Percentiles rank a stretch among this genome's conserved stretches.
Evolutionary conservation across 2,113 vertebrate genomes (phyloP).

Genomic region (Rhea pennata): DNA sequence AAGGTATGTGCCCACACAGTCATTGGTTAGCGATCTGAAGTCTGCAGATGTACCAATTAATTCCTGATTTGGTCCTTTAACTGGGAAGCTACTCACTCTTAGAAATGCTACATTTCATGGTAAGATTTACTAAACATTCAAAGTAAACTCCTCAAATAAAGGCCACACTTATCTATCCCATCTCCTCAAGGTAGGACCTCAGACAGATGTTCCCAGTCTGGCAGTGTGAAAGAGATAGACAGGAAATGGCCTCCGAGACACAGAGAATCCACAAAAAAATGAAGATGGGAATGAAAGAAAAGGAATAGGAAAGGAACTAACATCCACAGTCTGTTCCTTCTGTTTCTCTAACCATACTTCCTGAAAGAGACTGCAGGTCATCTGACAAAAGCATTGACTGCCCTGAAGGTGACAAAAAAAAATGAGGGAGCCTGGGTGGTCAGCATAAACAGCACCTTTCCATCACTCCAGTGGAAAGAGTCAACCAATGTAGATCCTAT

Average conservation of each 20-base stretch:
- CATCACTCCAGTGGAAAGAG: not conserved
- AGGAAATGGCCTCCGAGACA: not conserved
- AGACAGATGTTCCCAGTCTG: not conserved
- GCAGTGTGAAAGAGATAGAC: not conserved
- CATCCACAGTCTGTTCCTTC: not conserved
- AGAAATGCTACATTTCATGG: not conserved
- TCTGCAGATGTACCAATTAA: not conserved
- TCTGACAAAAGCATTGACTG: not conserved
- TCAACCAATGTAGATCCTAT: slow-evolving; percentile 95
- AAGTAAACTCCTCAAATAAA: not conserved
- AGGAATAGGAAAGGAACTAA: not conserved
- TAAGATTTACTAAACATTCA: not conserved
- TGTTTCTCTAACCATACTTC: not conserved
- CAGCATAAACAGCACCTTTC: not conserved
- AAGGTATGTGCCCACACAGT: not conserved
- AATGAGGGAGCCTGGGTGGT: not conserved
- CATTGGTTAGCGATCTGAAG: not conserved
- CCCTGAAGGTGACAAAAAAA: not conserved
- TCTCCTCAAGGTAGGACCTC: not conserved
- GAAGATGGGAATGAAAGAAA: not conserved
- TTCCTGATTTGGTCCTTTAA: not conserved
- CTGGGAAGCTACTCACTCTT: not conserved
- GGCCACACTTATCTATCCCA: not conserved
- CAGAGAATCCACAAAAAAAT: no score
- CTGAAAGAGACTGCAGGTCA: not conserved